Evolutionary conservation across 1,140 invertebrate species (phyloP).

Genomic region (Heliconius eleuchia): DNA sequence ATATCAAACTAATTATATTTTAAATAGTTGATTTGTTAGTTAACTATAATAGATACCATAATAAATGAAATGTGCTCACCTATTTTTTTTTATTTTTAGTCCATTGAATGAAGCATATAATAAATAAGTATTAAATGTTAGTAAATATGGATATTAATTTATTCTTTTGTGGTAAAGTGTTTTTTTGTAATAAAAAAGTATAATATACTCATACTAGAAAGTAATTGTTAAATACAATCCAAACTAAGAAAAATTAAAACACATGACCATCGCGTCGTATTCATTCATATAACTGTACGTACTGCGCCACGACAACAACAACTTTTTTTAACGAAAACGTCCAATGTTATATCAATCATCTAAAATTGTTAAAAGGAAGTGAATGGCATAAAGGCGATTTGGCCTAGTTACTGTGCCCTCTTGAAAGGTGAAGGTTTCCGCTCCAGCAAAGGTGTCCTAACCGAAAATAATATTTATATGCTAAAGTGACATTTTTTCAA

Average conservation of each 20-base stretch:
- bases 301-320: too few relatives aligned
- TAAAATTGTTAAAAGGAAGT: conserved; percentile 34
- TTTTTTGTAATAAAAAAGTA: too few relatives aligned
- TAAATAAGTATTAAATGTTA: too few relatives aligned
- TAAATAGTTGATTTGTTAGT: neutral
- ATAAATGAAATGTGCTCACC: too few relatives aligned
- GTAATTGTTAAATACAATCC: neutral
- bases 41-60: too few relatives aligned
- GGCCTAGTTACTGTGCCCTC: conserved; percentile 29
- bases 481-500: neutral
- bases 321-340: neutral
- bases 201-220: neutral
- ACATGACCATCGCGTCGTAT: neutral
- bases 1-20: neutral
- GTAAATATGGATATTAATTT: too few relatives aligned
- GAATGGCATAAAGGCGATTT: conserved; percentile 34
- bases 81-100: too few relatives aligned
- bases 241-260: neutral
- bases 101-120: too few relatives aligned
- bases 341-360: conserved; percentile 9
- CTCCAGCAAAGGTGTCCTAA: conserved; percentile 10
- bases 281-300: too few relatives aligned
- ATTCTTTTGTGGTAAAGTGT: too few relatives aligned
- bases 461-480: neutral
- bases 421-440: conserved; percentile 37